Base-by-base conservation (phyloP, 2,113 vertebrate species). In the Alexandromys fortis region DNA sequence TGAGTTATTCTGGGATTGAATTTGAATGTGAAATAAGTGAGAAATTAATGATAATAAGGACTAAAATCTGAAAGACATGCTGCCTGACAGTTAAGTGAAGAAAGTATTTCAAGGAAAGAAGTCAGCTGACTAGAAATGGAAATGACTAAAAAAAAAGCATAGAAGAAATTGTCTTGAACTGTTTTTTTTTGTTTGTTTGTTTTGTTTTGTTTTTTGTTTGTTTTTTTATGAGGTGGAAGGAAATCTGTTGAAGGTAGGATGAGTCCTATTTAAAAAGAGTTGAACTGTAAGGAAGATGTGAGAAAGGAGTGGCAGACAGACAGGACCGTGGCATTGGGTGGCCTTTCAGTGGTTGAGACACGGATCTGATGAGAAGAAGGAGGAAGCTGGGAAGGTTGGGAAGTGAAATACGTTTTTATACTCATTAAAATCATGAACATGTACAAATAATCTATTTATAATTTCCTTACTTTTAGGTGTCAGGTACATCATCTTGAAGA, bases 401-500 rank as follows among this genome's bases (percentile, higher is more conserved):
- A 81, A 63, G 77, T 35, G 76, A 76, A 97, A 81, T 11, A 45
- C 5, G 30, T 0, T 63, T 12, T 28, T 45, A 30, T 65, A 22
- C 35, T 81, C 10, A 30, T 87, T 90, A 82, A 86, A 96, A 91
- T 93, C 3, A 33, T 89, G 38, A 90, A 49, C 19, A 24, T 75
- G 11, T 42, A 75, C 49, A 86, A 24, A 92, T 88, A 92, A 90
- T 35, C 33, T 68, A 0, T 73, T 94, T 28, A 90, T 88, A 35
- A 96, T 94, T 96, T 96, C 92, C 28, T 90, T 88, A 33, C 96
- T 94, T 96, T 96, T 92, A 99, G 99, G 70, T 99, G 99, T 98
- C 99, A 99, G 79, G 98, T 99, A 21, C 99, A 81, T 86, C 98
- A 99, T 0, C 61, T 99, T 67, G 98, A 99, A 98, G 99, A 99